Evolutionary conservation across 1,140 invertebrate species (phyloP), one percentile per base, ranked within the genome.

Genomic region (Aphaenogaster floridana): DNA sequence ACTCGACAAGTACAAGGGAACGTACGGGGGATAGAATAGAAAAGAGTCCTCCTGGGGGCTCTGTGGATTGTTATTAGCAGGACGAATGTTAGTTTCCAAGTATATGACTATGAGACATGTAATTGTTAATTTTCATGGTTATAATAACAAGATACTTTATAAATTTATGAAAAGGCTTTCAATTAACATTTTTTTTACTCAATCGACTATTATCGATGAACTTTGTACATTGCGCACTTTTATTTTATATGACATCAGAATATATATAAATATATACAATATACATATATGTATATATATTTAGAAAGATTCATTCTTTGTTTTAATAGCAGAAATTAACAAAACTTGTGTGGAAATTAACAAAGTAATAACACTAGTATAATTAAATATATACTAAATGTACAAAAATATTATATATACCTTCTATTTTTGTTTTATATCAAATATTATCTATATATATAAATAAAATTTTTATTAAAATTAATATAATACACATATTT

Each of bases 61-160:
- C 28, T 34, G 15, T 36, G 11, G 61, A 64, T 21, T 87, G 15
- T 86, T 79, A 68, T 86, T 86, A 85, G 13, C 8, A 66, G 28
- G 72, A 64, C 17, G 36, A 87, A 74, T 59, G 54, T 36, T 13
- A 17, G 8, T 66, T 76, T 69, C 9, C 11, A 15, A 42, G 50
- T 3, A 15, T 36, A 1, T 66, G 6, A 3, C 28, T 48, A 50
- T 34, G 5, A 66, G 17, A 7, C 0, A 9, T 21, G n/a, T 11
- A 78, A n/a, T 34, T 57, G 34, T 72, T 36, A n/a, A 15, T 57
- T 13, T 21, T 0, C 4, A 0, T 36, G 28, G 17, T 71, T 54
- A 50, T 34, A 54, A 72, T 72, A 54, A 52, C 5, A 52, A 71
- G 28, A 52, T 54, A n/a, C 15, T 3, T 13, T 57, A 3, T 1